phyloP scores from a whole-genome alignment of 2,888 invertebrate genomes.

The Apotomis betuletana region DNA sequence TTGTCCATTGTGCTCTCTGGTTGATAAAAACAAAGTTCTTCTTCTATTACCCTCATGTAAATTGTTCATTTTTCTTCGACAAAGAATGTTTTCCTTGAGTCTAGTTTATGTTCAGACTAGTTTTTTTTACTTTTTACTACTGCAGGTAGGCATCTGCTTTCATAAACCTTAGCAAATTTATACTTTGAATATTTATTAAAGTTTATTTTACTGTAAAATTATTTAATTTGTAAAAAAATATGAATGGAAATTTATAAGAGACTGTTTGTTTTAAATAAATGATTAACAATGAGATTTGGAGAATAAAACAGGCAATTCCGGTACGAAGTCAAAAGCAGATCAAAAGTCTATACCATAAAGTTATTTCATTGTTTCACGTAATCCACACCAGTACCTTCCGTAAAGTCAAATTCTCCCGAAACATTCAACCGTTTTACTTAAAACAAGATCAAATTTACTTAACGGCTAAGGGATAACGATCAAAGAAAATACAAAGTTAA shows the following conservation, averaged over 20 bases:
- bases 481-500: slow-evolving; percentile 46
- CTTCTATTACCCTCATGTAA: slow-evolving; percentile 54
- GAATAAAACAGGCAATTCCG: not conserved
- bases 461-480: slow-evolving; percentile 45
- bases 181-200: not conserved
- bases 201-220: too few species aligned
- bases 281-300: not conserved
- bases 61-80: slow-evolving; percentile 51
- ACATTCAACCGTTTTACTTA: slow-evolving; percentile 39
- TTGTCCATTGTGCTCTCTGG: slow-evolving; percentile 56
- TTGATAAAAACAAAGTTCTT: slow-evolving; percentile 53
- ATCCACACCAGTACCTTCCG: slow-evolving; percentile 24
- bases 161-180: too few species aligned
- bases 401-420: slow-evolving; percentile 29
- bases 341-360: slow-evolving; percentile 12
- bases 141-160: not conserved
- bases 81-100: slow-evolving; percentile 10
- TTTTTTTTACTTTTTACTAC: not conserved
- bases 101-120: not conserved
- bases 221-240: too few species aligned
- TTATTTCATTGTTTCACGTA: slow-evolving; percentile 24
- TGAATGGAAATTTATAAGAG: too few species aligned
- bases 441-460: slow-evolving; percentile 49
- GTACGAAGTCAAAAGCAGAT: slow-evolving; percentile 6
- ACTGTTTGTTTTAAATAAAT: not conserved